These are phyloP conservation scores for Cyphomyrus discorhynchus DNA, from an alignment of 2,113 vertebrate genomes.

Conservation along the genomic window DNA sequence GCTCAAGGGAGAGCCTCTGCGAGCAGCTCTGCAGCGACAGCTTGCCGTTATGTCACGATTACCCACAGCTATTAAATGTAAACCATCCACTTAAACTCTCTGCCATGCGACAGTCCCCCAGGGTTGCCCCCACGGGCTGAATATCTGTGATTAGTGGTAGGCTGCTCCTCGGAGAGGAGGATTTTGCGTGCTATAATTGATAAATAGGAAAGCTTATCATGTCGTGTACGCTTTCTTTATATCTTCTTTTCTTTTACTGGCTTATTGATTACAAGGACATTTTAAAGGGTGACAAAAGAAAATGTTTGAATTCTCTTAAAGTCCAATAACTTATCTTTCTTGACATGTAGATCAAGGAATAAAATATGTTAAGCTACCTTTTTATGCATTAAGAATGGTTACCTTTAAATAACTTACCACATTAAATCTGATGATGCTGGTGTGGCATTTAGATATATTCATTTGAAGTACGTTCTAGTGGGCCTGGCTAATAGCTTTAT, in stretches of 20 bases:
- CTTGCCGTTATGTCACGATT: conserved; percentile 23
- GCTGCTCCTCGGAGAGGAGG: neutral
- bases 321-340: neutral
- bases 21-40: neutral
- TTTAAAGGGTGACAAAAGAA: neutral
- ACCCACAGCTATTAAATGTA: conserved; percentile 15
- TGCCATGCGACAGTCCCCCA: neutral
- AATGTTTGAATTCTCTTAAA: neutral
- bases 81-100: conserved; percentile 12
- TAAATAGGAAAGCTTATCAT: conserved; percentile 3
- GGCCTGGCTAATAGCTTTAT: neutral
- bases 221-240: neutral
- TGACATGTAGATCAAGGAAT: neutral
- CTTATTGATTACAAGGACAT: neutral
- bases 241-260: neutral
- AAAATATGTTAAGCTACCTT: neutral
- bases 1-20: conserved; percentile 14
- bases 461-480: neutral
- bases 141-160: conserved; percentile 3
- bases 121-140: conserved; percentile 1
- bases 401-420: neutral
- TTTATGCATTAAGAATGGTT: neutral
- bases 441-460: neutral
- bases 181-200: neutral
- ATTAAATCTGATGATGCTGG: neutral